These are phyloP conservation scores for Euschistus heros DNA, from an alignment of 1,140 invertebrate genomes.

Conservation along the genomic window DNA sequence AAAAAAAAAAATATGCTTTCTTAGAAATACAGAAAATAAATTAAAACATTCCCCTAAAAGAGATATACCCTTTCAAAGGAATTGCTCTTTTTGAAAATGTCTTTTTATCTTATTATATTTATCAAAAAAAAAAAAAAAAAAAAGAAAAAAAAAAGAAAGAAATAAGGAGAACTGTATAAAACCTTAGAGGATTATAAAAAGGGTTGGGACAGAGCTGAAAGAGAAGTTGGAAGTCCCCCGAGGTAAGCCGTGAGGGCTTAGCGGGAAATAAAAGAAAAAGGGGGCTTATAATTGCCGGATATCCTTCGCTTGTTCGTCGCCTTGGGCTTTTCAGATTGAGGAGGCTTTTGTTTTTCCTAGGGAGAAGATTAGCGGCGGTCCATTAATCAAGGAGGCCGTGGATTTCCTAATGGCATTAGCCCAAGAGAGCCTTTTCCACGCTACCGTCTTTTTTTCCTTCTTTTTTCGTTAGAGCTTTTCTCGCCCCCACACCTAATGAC, in stretches of 20 bases:
- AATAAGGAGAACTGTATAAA: too few relatives aligned
- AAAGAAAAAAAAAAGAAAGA: too few relatives aligned
- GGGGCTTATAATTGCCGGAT: slow-evolving; percentile 6
- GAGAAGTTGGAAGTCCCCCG: neutral
- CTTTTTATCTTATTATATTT: too few relatives aligned
- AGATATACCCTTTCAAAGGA: too few relatives aligned
- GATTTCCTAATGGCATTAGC: slow-evolving; percentile 20
- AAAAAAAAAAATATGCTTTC: too few relatives aligned
- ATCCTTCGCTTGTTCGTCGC: neutral
- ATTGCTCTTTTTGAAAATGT: too few relatives aligned
- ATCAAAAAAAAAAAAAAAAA: too few relatives aligned
- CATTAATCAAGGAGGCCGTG: slow-evolving; percentile 7
- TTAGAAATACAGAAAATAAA: too few relatives aligned
- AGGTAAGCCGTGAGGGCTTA: slow-evolving; percentile 2
- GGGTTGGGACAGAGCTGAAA: neutral
- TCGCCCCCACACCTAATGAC: neutral
- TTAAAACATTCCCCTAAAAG: too few relatives aligned
- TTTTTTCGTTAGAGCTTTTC: slow-evolving; percentile 4
- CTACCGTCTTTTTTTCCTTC: slow-evolving; percentile 12
- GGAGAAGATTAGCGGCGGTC: slow-evolving; percentile 7
- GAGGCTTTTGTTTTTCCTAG: neutral
- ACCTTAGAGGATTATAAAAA: neutral
- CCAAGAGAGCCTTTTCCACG: neutral
- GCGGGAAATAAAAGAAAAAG: neutral
- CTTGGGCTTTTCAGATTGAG: slow-evolving; percentile 9